phyloP scores from a whole-genome alignment of 2,797 vertebrate genomes.

The Pelobates cultripes region DNA sequence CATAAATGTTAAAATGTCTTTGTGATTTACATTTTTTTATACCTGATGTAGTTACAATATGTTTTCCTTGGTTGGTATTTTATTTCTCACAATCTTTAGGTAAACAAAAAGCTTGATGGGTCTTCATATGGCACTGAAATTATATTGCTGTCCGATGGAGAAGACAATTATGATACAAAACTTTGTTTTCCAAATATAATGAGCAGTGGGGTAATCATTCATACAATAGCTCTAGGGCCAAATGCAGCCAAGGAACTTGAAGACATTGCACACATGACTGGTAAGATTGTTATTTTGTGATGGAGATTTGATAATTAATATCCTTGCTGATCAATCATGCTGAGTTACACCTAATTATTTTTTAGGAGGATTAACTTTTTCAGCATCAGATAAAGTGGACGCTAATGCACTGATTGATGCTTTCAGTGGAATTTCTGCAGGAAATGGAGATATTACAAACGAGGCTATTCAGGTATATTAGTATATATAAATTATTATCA shows the following conservation, averaged over 20 bases:
- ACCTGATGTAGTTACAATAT: no score
- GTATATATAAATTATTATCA: background rate
- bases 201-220: constrained; percentile 67
- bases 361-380: constrained; percentile 67
- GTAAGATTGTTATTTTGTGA: constrained; percentile 55
- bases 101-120: constrained; percentile 47
- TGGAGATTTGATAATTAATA: background rate
- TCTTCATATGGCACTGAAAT: constrained; percentile 70
- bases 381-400: constrained; percentile 58
- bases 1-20: no score
- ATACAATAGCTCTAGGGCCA: constrained; percentile 70
- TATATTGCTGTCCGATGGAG: constrained; percentile 71
- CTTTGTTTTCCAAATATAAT: constrained; percentile 60
- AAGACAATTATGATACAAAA: constrained; percentile 33
- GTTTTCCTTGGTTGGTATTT: no score
- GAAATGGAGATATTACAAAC: constrained; percentile 53
- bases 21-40: no score
- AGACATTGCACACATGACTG: constrained; percentile 64
- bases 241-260: constrained; percentile 57
- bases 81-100: constrained; percentile 17
- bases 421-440: constrained; percentile 55
- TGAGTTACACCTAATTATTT: background rate
- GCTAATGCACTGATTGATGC: constrained; percentile 63
- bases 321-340: no score
- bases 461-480: constrained; percentile 59